These are phyloP conservation scores for Vidua chalybeata DNA, from an alignment of 2,113 vertebrate genomes.

Conservation along the genomic window DNA sequence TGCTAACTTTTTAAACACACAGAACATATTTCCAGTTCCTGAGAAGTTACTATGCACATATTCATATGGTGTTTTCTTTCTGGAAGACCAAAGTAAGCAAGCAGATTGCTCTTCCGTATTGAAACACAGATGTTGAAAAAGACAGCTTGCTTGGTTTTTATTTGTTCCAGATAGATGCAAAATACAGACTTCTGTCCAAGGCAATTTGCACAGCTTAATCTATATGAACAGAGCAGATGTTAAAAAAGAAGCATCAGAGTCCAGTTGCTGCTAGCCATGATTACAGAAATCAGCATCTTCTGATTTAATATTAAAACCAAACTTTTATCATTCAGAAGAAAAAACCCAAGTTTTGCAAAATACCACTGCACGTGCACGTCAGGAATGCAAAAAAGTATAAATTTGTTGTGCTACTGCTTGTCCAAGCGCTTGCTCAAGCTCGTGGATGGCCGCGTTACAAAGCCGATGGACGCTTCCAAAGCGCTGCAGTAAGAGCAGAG, in stretches of 20 bases:
- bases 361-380: fast-evolving
- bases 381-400: constrained; percentile 68
- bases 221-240: not conserved
- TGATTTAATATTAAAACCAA: not conserved
- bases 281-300: not conserved
- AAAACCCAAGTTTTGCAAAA: not conserved
- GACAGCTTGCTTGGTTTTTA: not conserved
- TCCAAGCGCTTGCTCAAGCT: constrained; percentile 83
- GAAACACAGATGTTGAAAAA: not conserved
- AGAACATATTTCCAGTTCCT: not conserved
- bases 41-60: not conserved
- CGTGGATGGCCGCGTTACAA: constrained; percentile 63
- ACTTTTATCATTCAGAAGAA: not conserved
- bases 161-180: not conserved
- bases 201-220: not conserved
- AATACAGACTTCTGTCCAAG: not conserved
- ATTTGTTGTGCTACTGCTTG: constrained; percentile 77
- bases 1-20: not conserved
- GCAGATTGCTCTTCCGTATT: not conserved
- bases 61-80: not conserved
- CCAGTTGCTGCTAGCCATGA: not conserved
- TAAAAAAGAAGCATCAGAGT: not conserved
- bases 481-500: constrained; percentile 78
- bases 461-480: constrained; percentile 83
- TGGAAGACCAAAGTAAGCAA: not conserved